Base-by-base conservation (phyloP, 2,113 vertebrate genomes). In the Chitala chitala region DNA sequence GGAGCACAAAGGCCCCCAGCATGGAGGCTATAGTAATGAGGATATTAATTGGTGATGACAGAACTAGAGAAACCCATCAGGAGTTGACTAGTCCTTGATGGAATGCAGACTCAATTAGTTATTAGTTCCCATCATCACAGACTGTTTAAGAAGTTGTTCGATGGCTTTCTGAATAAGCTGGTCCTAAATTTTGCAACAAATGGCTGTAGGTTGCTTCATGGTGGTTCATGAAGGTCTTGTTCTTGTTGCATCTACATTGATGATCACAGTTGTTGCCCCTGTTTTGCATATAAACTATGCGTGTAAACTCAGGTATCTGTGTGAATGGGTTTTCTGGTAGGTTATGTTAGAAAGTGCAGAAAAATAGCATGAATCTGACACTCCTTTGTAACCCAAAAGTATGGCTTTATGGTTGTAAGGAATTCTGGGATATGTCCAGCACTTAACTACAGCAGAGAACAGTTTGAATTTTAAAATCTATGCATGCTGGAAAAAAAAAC, bases 11-110 rank as follows among this genome's bases (percentile, higher is more conserved):
- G 71, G 82, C 75, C 84, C 20, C 83, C 82, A 83, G 75, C 87
- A 89, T 84, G 76, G 75, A 75, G 78, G 83, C 82, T 50, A 78
- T 38, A 17, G 58, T 89, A 92, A 90, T 85, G 89, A 92, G 82
- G 89, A 90, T 82, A 79, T 80, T 91, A 89, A 93, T 84, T 84
- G 82, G 66, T 78, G 76, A 75, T 88, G 89, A 89, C 88, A 93
- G 84, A 76, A 58, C 71, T 68, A 85, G 82, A 77, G 73, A 80
- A 86, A 79, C 81, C 78, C 87, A 85, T 78, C 80, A 69, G 86
- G 83, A 80, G 75, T 59, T 83, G 72, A 48, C 75, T 51, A 42
- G 59, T 76, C 82, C 63, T 73, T 17, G 83, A 80, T 75, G 66
- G 81, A 87, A 82, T 84, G 72, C 81, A 84, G 63, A 77, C 79